Base-by-base conservation (phyloP, 2,888 invertebrate genomes). In the Xanthorhoe designata region DNA sequence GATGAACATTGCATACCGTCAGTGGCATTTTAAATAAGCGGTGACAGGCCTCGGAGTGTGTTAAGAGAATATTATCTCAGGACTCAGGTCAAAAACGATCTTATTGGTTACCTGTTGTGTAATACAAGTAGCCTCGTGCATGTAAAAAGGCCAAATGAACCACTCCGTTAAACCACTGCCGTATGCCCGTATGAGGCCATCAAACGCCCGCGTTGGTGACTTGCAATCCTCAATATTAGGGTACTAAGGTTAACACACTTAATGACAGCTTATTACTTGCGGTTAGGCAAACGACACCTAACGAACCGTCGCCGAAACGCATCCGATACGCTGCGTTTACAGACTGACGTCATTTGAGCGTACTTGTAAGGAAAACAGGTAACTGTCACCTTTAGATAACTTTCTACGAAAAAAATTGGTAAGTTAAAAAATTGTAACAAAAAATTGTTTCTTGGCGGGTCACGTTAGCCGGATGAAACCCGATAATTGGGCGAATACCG, bases 181-280 rank as follows among this genome's bases (percentile, higher is more conserved):
- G 29, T 32, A 7, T 57, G 24, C 24, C 10, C 24, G 47, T 62
- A 50, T 45, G 4, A 56, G 19, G 42, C 17, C 57, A 63, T 38
- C 45, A 55, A 59, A 56, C 64, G 70, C 75, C 71, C 73, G 73
- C 71, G 66, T 73, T 71, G 78, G 78, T 92, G 92, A 92, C 92
- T 92, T 92, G 92, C 91, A 79, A 81, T 81, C 84, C 90, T 82
- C 83, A 82, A 88, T 79, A 69, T 64, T 69, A 67, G 71, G 69
- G 69, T 70, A 83, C 87, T 84, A 87, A 91, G 92, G 92, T 91
- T 92, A 93, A 92, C 87, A 86, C 81, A 88, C 86, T 90, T 92
- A 92, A 92, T 91, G 91, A 90, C 82, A 86, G 84, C 82, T 87
- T 85, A 92, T 92, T 92, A 91, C 87, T 76, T 81, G 88, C 86